Conservation (phyloP, 2,113 vertebrate species). For the Gobius niger region DNA sequence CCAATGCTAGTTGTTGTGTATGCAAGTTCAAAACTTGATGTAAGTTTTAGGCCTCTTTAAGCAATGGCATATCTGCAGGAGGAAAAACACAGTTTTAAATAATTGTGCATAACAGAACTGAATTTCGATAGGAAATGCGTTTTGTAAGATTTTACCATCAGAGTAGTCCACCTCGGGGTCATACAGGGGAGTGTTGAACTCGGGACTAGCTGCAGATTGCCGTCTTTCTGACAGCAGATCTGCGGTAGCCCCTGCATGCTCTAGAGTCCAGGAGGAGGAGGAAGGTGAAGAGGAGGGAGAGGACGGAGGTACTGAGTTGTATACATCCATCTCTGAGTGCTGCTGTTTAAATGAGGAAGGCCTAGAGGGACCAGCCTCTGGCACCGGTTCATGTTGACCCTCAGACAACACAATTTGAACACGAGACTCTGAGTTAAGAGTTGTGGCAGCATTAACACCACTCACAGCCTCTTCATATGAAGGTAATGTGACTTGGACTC, state of each 20-base stretch:
- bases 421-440: constrained; percentile 82
- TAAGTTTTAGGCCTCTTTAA: constrained; percentile 91
- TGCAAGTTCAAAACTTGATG: constrained; percentile 34
- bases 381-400: constrained; percentile 74
- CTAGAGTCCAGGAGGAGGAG: constrained; percentile 80
- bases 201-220: constrained; percentile 85
- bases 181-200: constrained; percentile 87
- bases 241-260: constrained; percentile 70
- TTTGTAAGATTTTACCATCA: constrained; percentile 81
- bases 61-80: constrained; percentile 89
- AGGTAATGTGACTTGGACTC: constrained; percentile 92
- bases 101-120: neutral
- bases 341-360: constrained; percentile 75
- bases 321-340: constrained; percentile 88
- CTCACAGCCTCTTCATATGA: constrained; percentile 97
- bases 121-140: neutral
- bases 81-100: constrained; percentile 7
- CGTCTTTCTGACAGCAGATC: constrained; percentile 73
- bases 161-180: constrained; percentile 90
- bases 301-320: constrained; percentile 82
- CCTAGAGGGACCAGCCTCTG: constrained; percentile 76
- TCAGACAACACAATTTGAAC: constrained; percentile 95
- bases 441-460: constrained; percentile 65
- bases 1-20: constrained; percentile 25
- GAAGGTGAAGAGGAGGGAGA: constrained; percentile 67